Base-by-base conservation (phyloP, 1,140 invertebrate genomes). In the Nasonia longicornis region DNA sequence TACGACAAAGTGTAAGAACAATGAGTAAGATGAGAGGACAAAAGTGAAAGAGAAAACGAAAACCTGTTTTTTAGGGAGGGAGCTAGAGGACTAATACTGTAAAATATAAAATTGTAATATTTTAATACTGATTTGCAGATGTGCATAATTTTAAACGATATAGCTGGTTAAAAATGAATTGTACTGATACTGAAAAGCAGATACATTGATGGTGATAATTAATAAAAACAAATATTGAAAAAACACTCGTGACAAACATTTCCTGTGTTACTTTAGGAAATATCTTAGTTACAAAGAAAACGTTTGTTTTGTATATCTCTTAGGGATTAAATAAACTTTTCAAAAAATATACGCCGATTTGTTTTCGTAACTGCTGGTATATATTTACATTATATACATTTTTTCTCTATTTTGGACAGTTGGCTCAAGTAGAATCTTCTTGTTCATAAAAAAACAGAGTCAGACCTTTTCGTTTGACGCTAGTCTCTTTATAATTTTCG, bases 221-320 rank as follows among this genome's bases (percentile, higher is more conserved):
- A 85, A 86, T 84, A 86, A 84, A 86, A 86, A 84, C 74, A 78
- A 82, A 86, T 84, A 78, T 84, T 84, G 79, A 84, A 80, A 82
- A 80, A 86, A 86, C 87, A 85, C 85, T 89, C 85, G 86, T 86
- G 87, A 86, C 88, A 88, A 86, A 89, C 85, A 87, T 88, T 90
- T 90, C 87, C 86, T 90, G 88, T 90, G 87, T 89, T 90, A 90
- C 87, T 89, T 89, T 90, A 90, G 89, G 87, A 87, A 88, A 88
- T 89, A 87, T 87, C 86, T 88, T 87, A 89, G 87, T 89, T 88
- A 88, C 83, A 84, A 87, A 83, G 83, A 87, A 88, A 87, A 89
- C 88, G 87, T 89, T 91, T 91, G 89, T 91, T 91, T 91, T 91
- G 90, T 91, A 91, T 91, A 89, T 90, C 89, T 89, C 87, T 89